Percentiles rank a stretch among this genome's conserved stretches.
Conservation (phyloP, 1,140 invertebrate species). For the Heliconius himera region DNA sequence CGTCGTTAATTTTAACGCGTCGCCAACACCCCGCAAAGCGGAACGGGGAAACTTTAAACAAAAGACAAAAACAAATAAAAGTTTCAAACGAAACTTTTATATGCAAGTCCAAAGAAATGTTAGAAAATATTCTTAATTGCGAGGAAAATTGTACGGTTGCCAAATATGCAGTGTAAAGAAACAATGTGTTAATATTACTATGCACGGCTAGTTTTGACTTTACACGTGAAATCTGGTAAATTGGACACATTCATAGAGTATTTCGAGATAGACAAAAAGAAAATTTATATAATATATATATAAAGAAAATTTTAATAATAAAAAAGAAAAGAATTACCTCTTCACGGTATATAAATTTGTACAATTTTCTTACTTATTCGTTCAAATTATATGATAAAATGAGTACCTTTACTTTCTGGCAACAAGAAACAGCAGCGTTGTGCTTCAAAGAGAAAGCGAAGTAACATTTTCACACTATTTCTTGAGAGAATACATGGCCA, state of each 20-base stretch:
- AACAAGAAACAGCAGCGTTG: background rate
- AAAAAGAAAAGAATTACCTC: too few relatives aligned
- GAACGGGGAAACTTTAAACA: conserved; percentile 20
- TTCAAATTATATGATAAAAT: background rate
- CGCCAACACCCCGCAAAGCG: conserved; percentile 21
- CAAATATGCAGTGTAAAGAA: conserved; percentile 1
- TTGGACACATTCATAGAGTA: background rate
- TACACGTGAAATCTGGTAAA: background rate
- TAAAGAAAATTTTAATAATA: too few relatives aligned
- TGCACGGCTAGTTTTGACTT: background rate
- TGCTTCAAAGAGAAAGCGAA: background rate
- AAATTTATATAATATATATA: too few relatives aligned
- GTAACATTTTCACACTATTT: conserved; percentile 2
- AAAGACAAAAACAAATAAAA: conserved; percentile 14
- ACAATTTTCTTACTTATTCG: background rate
- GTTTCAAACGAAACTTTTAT: conserved; percentile 5
- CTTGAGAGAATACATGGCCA: background rate
- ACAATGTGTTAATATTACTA: background rate
- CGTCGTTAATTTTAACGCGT: conserved; percentile 33
- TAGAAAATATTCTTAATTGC: conserved; percentile 14
- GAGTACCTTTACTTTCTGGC: background rate
- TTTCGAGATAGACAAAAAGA: too few relatives aligned
- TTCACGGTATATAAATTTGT: background rate
- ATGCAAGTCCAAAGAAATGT: conserved; percentile 12
- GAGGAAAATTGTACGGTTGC: conserved; percentile 9